Evolutionary conservation across 2,888 invertebrate genomes (phyloP).

Genomic region (Alentia gelatinosa): DNA sequence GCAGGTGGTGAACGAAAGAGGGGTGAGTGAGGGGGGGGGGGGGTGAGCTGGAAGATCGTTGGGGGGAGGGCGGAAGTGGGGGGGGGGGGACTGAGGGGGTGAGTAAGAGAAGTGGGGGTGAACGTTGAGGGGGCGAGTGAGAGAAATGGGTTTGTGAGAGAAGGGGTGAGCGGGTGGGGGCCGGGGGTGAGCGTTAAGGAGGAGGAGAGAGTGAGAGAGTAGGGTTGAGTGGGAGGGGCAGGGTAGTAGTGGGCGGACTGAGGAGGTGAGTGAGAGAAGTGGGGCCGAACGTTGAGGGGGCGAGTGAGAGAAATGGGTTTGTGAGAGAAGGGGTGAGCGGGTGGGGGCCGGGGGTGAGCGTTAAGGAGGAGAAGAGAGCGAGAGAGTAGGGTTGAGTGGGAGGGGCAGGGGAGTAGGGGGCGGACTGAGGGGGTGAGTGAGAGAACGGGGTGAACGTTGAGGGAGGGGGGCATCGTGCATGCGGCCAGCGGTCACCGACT

Average conservation of each 20-base stretch:
- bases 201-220: neutral
- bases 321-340: neutral
- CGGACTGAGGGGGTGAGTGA: neutral
- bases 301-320: neutral
- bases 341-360: neutral
- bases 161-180: neutral
- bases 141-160: neutral
- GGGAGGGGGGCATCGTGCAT: slow-evolving; percentile 31
- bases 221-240: too few relatives aligned
- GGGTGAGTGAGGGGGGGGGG: neutral
- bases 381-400: neutral
- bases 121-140: neutral
- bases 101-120: neutral
- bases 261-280: too few relatives aligned
- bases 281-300: neutral
- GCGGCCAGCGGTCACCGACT: neutral
- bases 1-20: too few relatives aligned
- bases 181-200: neutral
- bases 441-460: too few relatives aligned
- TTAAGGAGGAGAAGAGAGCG: neutral
- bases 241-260: too few relatives aligned
- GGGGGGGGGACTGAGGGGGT: neutral
- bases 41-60: neutral
- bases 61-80: neutral
- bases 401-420: neutral